Conservation (phyloP, 2,797 vertebrate genomes). For the Synaphobranchus kaupii region DNA sequence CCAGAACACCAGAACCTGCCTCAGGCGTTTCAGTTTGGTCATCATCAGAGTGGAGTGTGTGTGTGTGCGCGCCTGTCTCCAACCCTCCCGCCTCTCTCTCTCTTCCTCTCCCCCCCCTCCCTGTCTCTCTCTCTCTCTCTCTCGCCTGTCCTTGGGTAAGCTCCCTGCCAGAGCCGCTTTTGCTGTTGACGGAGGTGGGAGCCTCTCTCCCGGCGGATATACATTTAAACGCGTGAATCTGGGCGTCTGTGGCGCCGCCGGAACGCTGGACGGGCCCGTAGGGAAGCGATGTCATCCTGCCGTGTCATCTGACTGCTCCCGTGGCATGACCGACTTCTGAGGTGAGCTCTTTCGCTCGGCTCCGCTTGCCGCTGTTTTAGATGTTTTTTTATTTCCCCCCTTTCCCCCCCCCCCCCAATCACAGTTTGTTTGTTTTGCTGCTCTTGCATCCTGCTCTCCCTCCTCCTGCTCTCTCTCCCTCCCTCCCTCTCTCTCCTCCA, state of each 20-base stretch:
- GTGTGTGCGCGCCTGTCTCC: background rate
- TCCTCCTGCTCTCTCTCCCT: background rate
- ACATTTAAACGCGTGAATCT: background rate
- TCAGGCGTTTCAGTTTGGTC: background rate
- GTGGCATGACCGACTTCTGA: background rate
- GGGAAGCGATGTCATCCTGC: background rate
- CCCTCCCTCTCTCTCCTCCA: background rate
- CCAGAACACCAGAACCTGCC: background rate
- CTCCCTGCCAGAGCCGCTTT: background rate
- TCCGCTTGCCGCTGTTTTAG: background rate
- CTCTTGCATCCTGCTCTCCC: background rate
- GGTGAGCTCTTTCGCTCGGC: background rate
- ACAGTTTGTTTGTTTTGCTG: background rate
- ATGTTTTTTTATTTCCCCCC: background rate
- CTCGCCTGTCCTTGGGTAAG: slow-evolving; percentile 10
- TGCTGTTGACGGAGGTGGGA: background rate
- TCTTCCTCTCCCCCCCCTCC: background rate
- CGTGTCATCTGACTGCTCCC: background rate
- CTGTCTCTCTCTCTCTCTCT: background rate
- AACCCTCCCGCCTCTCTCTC: background rate
- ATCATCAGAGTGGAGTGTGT: slow-evolving; percentile 3
- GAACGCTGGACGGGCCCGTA: no score
- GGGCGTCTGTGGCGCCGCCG: no score
- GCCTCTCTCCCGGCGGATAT: background rate
- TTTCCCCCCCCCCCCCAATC: background rate